phyloP scores from a whole-genome alignment of 92 coral and sea anemone genomes.

The Diadumene lineata region DNA sequence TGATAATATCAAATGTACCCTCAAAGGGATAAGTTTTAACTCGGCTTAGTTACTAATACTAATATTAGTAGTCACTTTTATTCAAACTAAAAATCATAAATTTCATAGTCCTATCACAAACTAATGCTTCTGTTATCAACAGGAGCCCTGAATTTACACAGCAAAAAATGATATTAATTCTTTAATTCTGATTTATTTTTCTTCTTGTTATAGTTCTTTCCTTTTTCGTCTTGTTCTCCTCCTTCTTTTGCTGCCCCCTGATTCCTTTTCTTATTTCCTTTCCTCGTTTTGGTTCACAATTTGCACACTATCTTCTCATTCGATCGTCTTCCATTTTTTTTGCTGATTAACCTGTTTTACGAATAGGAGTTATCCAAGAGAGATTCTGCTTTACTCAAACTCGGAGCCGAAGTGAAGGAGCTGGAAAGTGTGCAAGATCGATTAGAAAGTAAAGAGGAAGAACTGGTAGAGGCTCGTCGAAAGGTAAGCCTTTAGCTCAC shows the following conservation, averaged over 20 bases:
- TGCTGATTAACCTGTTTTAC: no score
- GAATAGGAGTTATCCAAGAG: slow-evolving; percentile 75
- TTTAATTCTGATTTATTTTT: no score
- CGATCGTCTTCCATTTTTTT: background rate
- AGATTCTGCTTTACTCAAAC: slow-evolving; percentile 81
- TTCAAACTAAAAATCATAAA: no score
- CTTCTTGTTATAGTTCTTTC: background rate
- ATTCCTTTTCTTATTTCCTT: background rate
- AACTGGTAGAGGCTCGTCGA: slow-evolving; percentile 64
- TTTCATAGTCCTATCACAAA: no score
- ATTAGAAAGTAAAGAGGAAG: slow-evolving; percentile 64
- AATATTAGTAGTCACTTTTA: no score
- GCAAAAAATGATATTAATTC: no score
- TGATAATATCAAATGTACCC: no score
- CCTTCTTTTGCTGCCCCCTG: background rate
- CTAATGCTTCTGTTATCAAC: no score
- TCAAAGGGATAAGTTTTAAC: no score
- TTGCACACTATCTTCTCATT: background rate
- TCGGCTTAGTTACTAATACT: no score
- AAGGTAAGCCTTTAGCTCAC: slow-evolving; percentile 42
- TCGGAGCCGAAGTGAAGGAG: slow-evolving; percentile 82
- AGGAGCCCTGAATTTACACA: no score
- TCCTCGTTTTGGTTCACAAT: background rate
- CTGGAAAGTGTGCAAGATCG: slow-evolving; percentile 59
- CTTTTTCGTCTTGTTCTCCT: background rate